Evolutionary conservation across 1,140 invertebrate species (phyloP).

Genomic region (Drosophila neocordata): DNA sequence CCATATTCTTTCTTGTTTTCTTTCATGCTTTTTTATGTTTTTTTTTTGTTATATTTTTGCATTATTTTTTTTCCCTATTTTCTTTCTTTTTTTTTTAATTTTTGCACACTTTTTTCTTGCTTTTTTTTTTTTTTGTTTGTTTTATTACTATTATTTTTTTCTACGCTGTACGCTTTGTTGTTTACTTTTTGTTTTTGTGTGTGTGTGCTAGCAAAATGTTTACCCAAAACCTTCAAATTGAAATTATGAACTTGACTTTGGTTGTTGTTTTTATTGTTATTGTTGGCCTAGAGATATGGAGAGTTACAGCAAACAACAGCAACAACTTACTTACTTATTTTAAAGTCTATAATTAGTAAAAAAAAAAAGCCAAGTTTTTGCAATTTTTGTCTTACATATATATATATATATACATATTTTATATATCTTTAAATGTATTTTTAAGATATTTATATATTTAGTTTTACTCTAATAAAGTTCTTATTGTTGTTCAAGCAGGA

Average conservation of each 20-base stretch:
- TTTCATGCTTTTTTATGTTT: background rate
- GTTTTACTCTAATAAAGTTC: no score
- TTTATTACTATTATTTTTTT: constrained; percentile 33
- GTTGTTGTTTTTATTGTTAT: constrained; percentile 37
- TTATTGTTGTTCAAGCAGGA: no score
- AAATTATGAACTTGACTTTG: constrained; percentile 78
- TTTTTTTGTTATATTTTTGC: constrained; percentile 38
- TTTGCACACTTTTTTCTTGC: constrained; percentile 39
- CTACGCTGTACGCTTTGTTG: constrained; percentile 25
- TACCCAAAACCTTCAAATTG: constrained; percentile 74
- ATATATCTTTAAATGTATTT: no score
- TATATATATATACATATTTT: no score
- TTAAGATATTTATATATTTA: no score
- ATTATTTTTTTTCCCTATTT: constrained; percentile 36
- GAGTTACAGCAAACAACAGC: constrained; percentile 63
- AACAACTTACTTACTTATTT: constrained; percentile 25
- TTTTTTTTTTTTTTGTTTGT: constrained; percentile 39
- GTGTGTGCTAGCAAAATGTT: constrained; percentile 55
- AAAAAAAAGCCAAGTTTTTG: background rate
- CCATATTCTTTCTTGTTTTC: no score
- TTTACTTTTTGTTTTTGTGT: constrained; percentile 53
- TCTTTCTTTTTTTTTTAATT: constrained; percentile 30
- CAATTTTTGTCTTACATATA: background rate
- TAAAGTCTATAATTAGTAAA: constrained; percentile 12
- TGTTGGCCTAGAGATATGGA: constrained; percentile 55